A percentile compares a stretch with the other conserved stretches of the same genome.
Conservation (phyloP, 2,888 invertebrate genomes). For the Epinotia demarniana region DNA sequence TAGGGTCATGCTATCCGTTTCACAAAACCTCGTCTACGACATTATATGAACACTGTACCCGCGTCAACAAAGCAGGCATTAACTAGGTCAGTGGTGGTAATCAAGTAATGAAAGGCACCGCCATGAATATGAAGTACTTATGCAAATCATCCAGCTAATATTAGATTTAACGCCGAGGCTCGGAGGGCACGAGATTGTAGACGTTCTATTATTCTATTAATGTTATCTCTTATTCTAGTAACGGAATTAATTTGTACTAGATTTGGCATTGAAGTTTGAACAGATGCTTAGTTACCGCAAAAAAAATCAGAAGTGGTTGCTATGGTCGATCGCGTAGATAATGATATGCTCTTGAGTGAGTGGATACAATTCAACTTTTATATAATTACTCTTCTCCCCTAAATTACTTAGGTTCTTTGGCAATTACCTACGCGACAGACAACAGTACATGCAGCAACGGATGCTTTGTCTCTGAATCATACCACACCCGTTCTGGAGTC, state of each 20-base stretch:
- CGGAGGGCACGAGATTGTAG: slow-evolving; percentile 5
- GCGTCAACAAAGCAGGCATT: slow-evolving; percentile 9
- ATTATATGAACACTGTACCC: neutral
- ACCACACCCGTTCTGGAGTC: no score
- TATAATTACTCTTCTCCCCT: no score
- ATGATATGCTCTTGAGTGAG: no score
- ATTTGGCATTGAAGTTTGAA: neutral
- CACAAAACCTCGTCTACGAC: neutral
- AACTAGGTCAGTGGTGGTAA: slow-evolving; percentile 31
- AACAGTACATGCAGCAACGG: no score
- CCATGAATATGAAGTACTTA: slow-evolving; percentile 36
- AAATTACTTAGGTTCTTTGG: no score
- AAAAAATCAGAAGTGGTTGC: neutral
- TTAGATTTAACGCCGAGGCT: slow-evolving; percentile 35
- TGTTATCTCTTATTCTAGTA: neutral
- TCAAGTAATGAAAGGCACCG: slow-evolving; percentile 40
- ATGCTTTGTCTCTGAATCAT: no score
- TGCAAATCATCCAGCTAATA: slow-evolving; percentile 36
- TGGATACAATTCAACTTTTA: no score
- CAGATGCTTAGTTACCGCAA: neutral
- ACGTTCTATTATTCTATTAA: slow-evolving; percentile 1
- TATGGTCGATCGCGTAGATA: neutral
- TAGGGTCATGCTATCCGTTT: neutral
- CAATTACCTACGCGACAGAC: no score
- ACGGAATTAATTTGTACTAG: neutral